A percentile compares a stretch with the other conserved stretches of the same genome.
Evolutionary conservation across 92 coral and sea anemone species (phyloP).

Genomic region (Hydrozoanthus gracilis): DNA sequence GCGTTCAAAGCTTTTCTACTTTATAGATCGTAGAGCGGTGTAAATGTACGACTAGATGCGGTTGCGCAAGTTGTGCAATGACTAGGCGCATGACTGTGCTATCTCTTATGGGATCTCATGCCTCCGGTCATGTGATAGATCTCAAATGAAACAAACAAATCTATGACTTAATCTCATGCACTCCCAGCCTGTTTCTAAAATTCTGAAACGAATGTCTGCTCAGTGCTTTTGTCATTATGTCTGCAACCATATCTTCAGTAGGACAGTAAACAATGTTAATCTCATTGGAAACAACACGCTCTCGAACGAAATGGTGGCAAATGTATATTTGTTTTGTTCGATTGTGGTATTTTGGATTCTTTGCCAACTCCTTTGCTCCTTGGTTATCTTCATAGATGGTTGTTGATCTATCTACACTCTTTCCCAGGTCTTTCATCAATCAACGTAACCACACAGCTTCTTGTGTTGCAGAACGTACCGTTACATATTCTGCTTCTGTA

Average conservation of each 20-base stretch:
- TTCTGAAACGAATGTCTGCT: constrained; percentile 4
- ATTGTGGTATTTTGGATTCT: constrained; percentile 29
- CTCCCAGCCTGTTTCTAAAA: constrained; percentile 12
- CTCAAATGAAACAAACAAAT: neutral
- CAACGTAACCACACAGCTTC: constrained; percentile 31
- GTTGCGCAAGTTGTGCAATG: neutral
- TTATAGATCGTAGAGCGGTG: neutral
- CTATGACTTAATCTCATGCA: neutral
- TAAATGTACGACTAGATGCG: constrained; percentile 1
- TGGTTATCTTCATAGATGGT: constrained; percentile 37
- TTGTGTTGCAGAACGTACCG: constrained; percentile 37
- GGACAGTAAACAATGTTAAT: constrained; percentile 30
- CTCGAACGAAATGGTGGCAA: constrained; percentile 8
- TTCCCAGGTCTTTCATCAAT: constrained; percentile 38
- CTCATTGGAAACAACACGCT: constrained; percentile 31
- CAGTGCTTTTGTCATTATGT: constrained; percentile 38
- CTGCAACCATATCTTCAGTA: constrained; percentile 41
- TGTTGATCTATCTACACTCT: constrained; percentile 19
- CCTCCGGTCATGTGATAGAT: neutral
- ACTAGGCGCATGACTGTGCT: neutral
- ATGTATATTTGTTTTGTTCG: constrained; percentile 16
- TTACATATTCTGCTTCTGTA: constrained; percentile 44
- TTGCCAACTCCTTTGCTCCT: constrained; percentile 33
- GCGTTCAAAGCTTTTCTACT: neutral
- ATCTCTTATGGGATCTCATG: neutral